A percentile compares a stretch with the other conserved stretches of the same genome.
These are phyloP conservation scores for Zoanthus sansibaricus DNA, from an alignment of 92 coral and sea anemone species.

Conservation along the genomic window DNA sequence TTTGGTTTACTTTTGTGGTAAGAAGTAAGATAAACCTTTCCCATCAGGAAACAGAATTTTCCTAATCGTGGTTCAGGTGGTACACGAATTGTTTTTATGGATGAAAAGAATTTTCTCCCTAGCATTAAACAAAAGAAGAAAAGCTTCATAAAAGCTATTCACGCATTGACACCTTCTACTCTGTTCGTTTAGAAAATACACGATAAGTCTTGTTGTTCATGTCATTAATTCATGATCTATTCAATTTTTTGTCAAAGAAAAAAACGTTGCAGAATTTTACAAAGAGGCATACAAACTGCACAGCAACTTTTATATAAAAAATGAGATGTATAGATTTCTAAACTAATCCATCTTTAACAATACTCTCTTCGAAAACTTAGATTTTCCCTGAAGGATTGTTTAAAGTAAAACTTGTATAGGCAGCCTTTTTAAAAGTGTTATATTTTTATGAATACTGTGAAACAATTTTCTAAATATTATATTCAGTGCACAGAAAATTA, in stretches of 20 bases:
- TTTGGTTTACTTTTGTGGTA: conserved; percentile 50
- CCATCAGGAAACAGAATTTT: conserved; percentile 42
- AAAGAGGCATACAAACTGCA: conserved; percentile 5
- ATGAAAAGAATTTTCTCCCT: conserved; percentile 34
- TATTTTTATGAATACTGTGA: conserved; percentile 36
- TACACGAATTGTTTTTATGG: conserved; percentile 39
- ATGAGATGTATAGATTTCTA: conserved; percentile 1
- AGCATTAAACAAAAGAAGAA: conserved; percentile 41
- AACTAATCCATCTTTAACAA: conserved; percentile 41
- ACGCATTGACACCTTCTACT: conserved; percentile 9
- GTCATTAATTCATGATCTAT: conserved; percentile 23
- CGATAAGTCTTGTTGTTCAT: conserved; percentile 1
- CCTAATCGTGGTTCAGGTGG: conserved; percentile 48
- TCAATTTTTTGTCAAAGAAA: conserved; percentile 41
- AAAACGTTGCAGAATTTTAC: conserved; percentile 18
- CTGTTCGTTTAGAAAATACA: not conserved
- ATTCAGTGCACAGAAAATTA: conserved; percentile 32
- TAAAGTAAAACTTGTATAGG: conserved; percentile 16
- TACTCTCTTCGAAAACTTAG: conserved; percentile 1
- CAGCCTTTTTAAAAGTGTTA: conserved; percentile 21
- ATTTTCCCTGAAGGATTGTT: conserved; percentile 35
- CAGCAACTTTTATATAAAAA: conserved; percentile 6
- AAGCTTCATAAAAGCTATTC: conserved; percentile 10
- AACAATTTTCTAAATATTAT: conserved; percentile 9
- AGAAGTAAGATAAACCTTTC: conserved; percentile 35